These are phyloP conservation scores for Lanius ludovicianus DNA, from an alignment of 2,113 vertebrate species.

Conservation along the genomic window DNA sequence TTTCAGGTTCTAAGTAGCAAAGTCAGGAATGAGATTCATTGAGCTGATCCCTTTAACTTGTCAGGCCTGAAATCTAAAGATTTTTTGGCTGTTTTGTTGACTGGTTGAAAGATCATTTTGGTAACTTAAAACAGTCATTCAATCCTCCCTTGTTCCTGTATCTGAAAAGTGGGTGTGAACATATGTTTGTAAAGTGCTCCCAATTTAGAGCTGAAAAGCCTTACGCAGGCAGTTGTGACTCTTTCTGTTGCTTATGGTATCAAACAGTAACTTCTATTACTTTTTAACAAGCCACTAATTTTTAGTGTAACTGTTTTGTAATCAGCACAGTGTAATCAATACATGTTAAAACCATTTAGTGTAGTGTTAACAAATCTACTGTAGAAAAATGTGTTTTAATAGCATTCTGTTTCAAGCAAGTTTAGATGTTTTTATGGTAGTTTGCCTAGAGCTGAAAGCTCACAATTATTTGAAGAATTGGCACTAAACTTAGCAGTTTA, in stretches of 20 bases:
- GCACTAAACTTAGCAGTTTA: background rate
- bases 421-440: background rate
- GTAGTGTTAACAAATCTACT: background rate
- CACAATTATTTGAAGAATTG: background rate
- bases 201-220: background rate
- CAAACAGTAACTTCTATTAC: background rate
- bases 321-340: background rate
- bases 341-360: background rate
- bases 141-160: background rate
- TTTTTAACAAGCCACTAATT: background rate
- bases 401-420: background rate
- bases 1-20: background rate
- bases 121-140: background rate
- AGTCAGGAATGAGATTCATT: background rate
- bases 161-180: conserved; percentile 24
- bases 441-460: background rate
- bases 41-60: background rate
- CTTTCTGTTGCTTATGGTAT: background rate
- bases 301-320: background rate
- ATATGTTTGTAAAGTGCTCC: background rate
- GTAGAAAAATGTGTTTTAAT: background rate
- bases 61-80: background rate
- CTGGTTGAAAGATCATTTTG: background rate
- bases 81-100: background rate
- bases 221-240: background rate